Evolutionary conservation across 2,888 invertebrate species (phyloP).

Genomic region (Ophion slaviceki): DNA sequence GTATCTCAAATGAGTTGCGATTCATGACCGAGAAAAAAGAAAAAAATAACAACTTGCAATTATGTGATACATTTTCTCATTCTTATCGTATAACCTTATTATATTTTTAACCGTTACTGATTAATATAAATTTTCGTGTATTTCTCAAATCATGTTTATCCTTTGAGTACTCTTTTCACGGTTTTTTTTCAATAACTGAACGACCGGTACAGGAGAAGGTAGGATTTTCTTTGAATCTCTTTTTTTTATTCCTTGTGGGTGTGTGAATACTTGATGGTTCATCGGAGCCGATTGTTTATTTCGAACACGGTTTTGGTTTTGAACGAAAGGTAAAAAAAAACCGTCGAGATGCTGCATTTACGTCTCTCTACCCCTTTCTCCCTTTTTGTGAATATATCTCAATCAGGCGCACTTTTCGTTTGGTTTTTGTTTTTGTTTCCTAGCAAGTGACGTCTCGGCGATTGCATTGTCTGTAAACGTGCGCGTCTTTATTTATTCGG

Average conservation of each 20-base stretch:
- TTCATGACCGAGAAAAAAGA: not conserved
- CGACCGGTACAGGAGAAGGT: constrained; percentile 39
- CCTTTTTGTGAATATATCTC: constrained; percentile 40
- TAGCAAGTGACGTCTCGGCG: constrained; percentile 57
- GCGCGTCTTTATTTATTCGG: constrained; percentile 69
- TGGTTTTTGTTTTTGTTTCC: constrained; percentile 22
- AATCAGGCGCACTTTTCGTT: constrained; percentile 52
- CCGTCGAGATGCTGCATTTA: constrained; percentile 17
- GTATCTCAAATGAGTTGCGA: not conserved
- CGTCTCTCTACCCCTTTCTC: constrained; percentile 24
- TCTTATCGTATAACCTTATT: constrained; percentile 56
- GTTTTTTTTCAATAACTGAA: constrained; percentile 42
- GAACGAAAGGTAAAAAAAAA: constrained; percentile 8
- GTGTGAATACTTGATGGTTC: constrained; percentile 6
- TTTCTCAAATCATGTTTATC: constrained; percentile 11
- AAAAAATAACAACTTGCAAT: constrained; percentile 2
- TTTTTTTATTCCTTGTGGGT: not conserved
- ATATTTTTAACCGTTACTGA: constrained; percentile 58
- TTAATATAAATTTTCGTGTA: constrained; percentile 56
- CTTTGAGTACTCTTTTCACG: constrained; percentile 43
- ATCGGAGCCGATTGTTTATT: constrained; percentile 47
- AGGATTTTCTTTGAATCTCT: constrained; percentile 4
- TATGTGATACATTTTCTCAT: constrained; percentile 44
- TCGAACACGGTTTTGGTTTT: constrained; percentile 44
- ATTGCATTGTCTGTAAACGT: constrained; percentile 62